These are phyloP conservation scores for Danio albolineatus DNA, from an alignment of 2,797 vertebrate species.

Conservation along the genomic window DNA sequence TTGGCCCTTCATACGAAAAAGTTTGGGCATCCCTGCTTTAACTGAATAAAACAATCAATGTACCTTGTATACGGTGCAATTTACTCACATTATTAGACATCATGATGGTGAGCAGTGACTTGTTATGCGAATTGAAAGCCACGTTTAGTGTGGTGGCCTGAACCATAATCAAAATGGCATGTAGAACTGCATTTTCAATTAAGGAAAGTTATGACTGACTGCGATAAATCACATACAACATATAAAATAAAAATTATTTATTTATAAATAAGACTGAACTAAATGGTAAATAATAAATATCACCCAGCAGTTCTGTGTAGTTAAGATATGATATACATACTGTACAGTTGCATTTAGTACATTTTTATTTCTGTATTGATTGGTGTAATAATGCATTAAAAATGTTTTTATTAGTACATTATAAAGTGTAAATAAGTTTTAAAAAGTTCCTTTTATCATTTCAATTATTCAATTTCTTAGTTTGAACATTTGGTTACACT, in stretches of 20 bases:
- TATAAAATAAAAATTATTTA: too few species aligned
- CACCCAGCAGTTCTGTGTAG: too few species aligned
- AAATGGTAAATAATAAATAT: not conserved
- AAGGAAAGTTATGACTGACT: slow-evolving; percentile 61
- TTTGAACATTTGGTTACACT: not conserved
- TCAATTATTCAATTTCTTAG: not conserved
- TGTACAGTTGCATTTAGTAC: not conserved
- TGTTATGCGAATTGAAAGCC: slow-evolving; percentile 98
- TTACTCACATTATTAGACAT: slow-evolving; percentile 98
- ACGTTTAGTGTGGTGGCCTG: slow-evolving; percentile 97
- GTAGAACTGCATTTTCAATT: slow-evolving; percentile 85
- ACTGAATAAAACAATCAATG: not conserved
- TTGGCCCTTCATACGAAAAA: too few species aligned
- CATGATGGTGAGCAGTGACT: slow-evolving; percentile 97
- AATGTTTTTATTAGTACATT: not conserved
- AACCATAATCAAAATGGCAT: slow-evolving; percentile 97
- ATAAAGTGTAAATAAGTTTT: too few species aligned
- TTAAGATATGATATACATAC: not conserved
- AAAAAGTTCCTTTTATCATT: not conserved
- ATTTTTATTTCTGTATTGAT: not conserved
- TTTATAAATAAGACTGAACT: too few species aligned
- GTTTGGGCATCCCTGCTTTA: too few species aligned
- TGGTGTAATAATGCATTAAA: too few species aligned
- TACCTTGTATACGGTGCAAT: not conserved
- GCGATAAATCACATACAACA: not conserved